Percentiles rank a stretch among this genome's conserved stretches.
Evolutionary conservation across 2,113 vertebrate genomes (phyloP).

Genomic region (Diadophis punctatus): DNA sequence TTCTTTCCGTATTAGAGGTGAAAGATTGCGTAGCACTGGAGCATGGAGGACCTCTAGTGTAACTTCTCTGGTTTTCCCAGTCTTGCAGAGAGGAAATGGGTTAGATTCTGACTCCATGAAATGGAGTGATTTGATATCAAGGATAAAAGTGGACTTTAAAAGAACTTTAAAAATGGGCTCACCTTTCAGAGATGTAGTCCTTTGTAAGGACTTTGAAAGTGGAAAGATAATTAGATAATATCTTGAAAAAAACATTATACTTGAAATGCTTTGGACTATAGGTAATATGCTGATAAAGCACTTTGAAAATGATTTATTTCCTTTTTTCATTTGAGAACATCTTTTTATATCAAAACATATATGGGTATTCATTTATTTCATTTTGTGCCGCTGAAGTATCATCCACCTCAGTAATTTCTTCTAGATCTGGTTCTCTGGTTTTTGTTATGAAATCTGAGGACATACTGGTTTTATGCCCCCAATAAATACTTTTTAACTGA

Average conservation of each 20-base stretch:
- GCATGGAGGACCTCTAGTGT: not conserved
- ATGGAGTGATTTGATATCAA: not conserved
- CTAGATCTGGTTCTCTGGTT: not conserved
- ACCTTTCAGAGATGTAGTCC: not conserved
- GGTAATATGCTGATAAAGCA: not conserved
- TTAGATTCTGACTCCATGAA: not conserved
- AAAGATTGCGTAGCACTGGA: not conserved
- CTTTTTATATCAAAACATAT: not conserved
- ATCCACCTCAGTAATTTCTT: not conserved
- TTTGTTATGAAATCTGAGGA: not conserved
- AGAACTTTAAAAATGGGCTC: not conserved
- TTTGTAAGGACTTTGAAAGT: not conserved
- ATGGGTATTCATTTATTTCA: not conserved
- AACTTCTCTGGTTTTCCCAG: not conserved
- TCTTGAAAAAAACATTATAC: not conserved
- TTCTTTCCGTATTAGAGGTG: not conserved
- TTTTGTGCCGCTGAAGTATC: no score
- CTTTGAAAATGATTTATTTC: not conserved
- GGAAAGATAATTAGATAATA: not conserved
- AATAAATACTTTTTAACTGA: not conserved
- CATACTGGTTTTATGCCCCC: not conserved
- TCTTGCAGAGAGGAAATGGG: not conserved
- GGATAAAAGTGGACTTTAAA: not conserved
- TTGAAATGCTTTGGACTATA: not conserved
- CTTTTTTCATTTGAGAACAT: not conserved